Conservation (phyloP, 2,113 vertebrate species). For the Oncorhynchus mykiss region DNA sequence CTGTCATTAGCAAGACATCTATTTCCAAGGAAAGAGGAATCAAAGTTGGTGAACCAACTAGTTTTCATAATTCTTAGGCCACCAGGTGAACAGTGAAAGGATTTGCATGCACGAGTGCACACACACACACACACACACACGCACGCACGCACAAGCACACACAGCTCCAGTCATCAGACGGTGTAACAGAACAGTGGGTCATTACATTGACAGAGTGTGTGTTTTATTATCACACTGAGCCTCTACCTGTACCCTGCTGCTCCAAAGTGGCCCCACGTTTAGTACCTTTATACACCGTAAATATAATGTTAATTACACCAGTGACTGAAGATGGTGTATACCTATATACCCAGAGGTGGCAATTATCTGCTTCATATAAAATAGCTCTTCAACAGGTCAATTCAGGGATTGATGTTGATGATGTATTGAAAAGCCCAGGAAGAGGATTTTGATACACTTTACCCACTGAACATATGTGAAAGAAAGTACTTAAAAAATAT, state of each 20-base stretch:
- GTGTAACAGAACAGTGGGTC: constrained; percentile 24
- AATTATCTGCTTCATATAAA: too few species aligned
- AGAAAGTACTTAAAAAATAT: too few species aligned
- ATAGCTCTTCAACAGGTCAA: too few species aligned
- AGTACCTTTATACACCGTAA: constrained; percentile 54
- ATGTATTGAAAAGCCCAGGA: too few species aligned
- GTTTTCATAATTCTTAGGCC: constrained; percentile 41
- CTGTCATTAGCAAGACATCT: constrained; percentile 29
- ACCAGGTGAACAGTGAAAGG: not conserved
- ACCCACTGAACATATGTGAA: too few species aligned
- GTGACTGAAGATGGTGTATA: too few species aligned
- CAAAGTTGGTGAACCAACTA: constrained; percentile 26
- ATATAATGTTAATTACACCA: constrained; percentile 51
- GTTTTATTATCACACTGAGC: constrained; percentile 58
- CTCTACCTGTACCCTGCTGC: constrained; percentile 22
- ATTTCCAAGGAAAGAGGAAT: constrained; percentile 40
- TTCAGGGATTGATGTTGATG: too few species aligned
- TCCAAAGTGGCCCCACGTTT: constrained; percentile 27
- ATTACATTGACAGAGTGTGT: constrained; percentile 61
- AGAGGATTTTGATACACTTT: too few species aligned
- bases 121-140: too few species aligned
- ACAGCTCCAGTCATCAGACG: constrained; percentile 14
- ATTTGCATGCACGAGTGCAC: not conserved
- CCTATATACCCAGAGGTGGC: too few species aligned
- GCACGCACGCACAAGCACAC: too few species aligned